Evolutionary conservation across 2,888 invertebrate species (phyloP), one percentile per base, ranked within the genome.

Genomic region (Acronicta leporina): DNA sequence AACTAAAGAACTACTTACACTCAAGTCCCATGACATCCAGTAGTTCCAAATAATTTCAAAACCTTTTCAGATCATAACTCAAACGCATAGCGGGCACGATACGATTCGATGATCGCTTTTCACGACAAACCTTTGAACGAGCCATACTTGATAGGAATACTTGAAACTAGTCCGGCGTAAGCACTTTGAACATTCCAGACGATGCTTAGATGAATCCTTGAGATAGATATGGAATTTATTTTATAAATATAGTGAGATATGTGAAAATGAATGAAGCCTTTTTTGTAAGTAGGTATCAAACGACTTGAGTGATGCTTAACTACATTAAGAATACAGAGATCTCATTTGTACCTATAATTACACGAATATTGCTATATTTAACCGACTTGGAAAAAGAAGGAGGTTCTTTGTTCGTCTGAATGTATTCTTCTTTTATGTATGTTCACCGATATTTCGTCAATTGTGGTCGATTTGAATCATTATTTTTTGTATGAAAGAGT

Each of bases 51-150:
- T 52, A 27, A 50, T 68, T 67, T 53, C 43, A 38, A 20, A 13
- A 48, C 38, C 38, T 14, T 46, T 33, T 60, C 52, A 49, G 35
- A 27, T 27, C 20, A 48, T 64, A 57, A 59, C 35, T 56, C 55
- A 56, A 67, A 73, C 46, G 68, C 73, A 72, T 68, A 72, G 44
- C 61, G 52, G 67, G 13, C 25, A 60, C 38, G n/a, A n/a, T 38
- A 44, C 46, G 49, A 50, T 65, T 46, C 49, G 40, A 25, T 42
- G 20, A 20, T 53, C 46, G 49, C 33, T 73, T 42, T 61, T 56
- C 52, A 55, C 15, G 42, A 13, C 1, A 25, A 35, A 15, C 30
- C 55, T 15, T 50, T 61, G 43, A 68, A 52, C 45, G 43, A 54
- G 66, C 42, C 30, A 51, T 71, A 41, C 43, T 50, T 50, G 46